Conservation (phyloP, 2,113 vertebrate species). For the Anseranas semipalmata region DNA sequence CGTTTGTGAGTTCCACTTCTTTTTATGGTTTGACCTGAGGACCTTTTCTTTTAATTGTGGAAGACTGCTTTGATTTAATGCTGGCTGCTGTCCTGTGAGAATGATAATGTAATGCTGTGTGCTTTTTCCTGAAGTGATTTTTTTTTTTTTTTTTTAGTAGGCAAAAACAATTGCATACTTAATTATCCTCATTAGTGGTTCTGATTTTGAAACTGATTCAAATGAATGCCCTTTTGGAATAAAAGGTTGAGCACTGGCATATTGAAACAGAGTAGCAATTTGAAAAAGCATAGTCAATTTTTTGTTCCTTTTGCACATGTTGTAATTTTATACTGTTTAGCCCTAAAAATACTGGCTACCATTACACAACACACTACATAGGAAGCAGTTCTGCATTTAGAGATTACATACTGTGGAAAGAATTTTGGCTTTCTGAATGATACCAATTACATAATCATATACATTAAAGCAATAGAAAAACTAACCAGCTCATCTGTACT, state of each 20-base stretch:
- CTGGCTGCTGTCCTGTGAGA: slow-evolving; percentile 21
- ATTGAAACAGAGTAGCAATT: neutral
- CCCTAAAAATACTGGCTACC: neutral
- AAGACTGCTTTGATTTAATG: slow-evolving; percentile 56
- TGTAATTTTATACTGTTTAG: slow-evolving; percentile 1
- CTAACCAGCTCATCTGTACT: neutral
- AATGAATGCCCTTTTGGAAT: slow-evolving; percentile 6
- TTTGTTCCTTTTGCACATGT: neutral
- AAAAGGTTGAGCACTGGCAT: slow-evolving; percentile 10
- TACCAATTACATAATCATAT: neutral
- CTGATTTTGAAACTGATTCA: slow-evolving; percentile 50
- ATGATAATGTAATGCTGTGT: neutral
- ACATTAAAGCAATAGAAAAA: neutral
- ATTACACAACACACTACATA: neutral
- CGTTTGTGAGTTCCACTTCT: neutral
- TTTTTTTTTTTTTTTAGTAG: slow-evolving; percentile 25
- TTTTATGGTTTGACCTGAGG: slow-evolving; percentile 4
- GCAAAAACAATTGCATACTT: slow-evolving; percentile 59
- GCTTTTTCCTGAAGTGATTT: neutral
- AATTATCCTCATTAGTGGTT: slow-evolving; percentile 69
- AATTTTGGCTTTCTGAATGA: neutral
- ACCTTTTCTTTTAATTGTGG: slow-evolving; percentile 41
- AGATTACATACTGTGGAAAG: neutral
- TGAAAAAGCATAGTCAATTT: neutral
- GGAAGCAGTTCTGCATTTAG: neutral